These are phyloP conservation scores for Aquatica leii DNA, from an alignment of 2,888 invertebrate species.

Conservation along the genomic window DNA sequence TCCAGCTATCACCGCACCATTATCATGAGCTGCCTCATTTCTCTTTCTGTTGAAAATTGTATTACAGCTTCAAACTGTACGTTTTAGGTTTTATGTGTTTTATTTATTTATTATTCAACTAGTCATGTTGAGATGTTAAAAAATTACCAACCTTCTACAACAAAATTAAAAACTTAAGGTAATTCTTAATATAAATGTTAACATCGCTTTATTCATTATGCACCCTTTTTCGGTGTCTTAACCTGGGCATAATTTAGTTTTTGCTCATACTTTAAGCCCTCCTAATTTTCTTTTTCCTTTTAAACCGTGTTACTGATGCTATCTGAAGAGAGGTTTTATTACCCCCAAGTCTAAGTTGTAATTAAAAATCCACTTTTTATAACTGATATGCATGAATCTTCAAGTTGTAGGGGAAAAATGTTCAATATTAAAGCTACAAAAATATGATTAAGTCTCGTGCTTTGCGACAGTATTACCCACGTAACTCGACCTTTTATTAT, in stretches of 20 bases:
- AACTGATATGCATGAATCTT: constrained; percentile 23
- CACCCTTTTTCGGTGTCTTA: constrained; percentile 51
- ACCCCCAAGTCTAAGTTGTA: constrained; percentile 49
- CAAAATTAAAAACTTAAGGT: too few relatives aligned
- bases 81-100: constrained; percentile 8
- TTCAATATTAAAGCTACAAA: constrained; percentile 11
- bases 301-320: constrained; percentile 49
- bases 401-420: background rate
- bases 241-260: constrained; percentile 53
- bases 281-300: constrained; percentile 53
- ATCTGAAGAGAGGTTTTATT: constrained; percentile 52
- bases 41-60: constrained; percentile 44
- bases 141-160: too few relatives aligned
- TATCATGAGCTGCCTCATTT: constrained; percentile 51
- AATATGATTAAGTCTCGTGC: constrained; percentile 30
- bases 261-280: constrained; percentile 49
- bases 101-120: constrained; percentile 6
- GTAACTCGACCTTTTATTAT: constrained; percentile 31
- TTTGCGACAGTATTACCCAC: constrained; percentile 24
- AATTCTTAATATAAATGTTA: constrained; percentile 47
- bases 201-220: constrained; percentile 54
- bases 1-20: constrained; percentile 54
- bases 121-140: background rate
- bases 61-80: constrained; percentile 20
- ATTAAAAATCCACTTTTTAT: constrained; percentile 51